Evolutionary conservation across 2,113 vertebrate species (phyloP).

Genomic region (Electrona antarctica): DNA sequence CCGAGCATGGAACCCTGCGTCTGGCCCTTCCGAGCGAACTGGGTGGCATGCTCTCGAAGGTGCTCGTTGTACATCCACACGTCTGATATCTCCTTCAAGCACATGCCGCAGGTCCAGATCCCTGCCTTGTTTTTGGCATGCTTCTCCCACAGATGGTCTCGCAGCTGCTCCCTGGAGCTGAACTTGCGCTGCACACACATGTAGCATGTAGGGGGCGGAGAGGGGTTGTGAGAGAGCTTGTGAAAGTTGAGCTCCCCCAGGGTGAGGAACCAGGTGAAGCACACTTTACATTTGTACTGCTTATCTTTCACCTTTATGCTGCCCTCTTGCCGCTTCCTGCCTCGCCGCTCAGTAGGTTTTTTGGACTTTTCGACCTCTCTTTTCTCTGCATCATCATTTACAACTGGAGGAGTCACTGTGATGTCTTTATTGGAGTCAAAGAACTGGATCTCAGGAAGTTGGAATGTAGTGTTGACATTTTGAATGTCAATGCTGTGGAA

Average conservation of each 20-base stretch:
- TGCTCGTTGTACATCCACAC: slow-evolving; percentile 99
- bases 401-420: slow-evolving; percentile 39
- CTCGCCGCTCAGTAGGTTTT: slow-evolving; percentile 70
- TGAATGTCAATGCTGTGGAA: slow-evolving; percentile 82
- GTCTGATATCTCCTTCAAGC: slow-evolving; percentile 92
- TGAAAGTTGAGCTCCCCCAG: slow-evolving; percentile 94
- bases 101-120: slow-evolving; percentile 97
- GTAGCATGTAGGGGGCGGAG: slow-evolving; percentile 95
- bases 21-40: slow-evolving; percentile 92
- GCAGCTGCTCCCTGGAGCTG: slow-evolving; percentile 91
- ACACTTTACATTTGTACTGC: slow-evolving; percentile 94
- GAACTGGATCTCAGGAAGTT: slow-evolving; percentile 83
- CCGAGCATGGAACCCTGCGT: slow-evolving; percentile 83
- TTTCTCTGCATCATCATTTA: slow-evolving; percentile 37
- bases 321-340: slow-evolving; percentile 73
- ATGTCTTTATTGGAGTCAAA: slow-evolving; percentile 77
- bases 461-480: slow-evolving; percentile 81
- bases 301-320: slow-evolving; percentile 85
- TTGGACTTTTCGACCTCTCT: slow-evolving; percentile 61
- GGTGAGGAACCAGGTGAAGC: slow-evolving; percentile 93
- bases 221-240: slow-evolving; percentile 92
- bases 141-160: slow-evolving; percentile 93
- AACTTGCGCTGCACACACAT: slow-evolving; percentile 98
- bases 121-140: slow-evolving; percentile 90
- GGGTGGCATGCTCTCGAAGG: slow-evolving; percentile 91